These are phyloP conservation scores for Tylochromis polylepis DNA, from an alignment of 2,113 vertebrate species.

Conservation along the genomic window DNA sequence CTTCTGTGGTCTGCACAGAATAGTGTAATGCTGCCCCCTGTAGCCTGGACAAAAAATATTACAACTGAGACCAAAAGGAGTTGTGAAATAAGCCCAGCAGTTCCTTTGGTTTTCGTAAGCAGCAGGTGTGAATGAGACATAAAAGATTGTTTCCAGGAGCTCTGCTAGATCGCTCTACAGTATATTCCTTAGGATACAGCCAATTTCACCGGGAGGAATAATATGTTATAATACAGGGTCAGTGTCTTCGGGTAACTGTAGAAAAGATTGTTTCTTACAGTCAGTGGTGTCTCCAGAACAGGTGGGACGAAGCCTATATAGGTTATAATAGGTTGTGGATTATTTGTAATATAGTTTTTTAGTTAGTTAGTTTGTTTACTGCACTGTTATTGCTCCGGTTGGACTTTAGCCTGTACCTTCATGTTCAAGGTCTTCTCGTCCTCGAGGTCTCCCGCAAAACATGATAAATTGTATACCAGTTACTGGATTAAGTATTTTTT, in stretches of 20 bases:
- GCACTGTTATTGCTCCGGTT: background rate
- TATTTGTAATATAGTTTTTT: rapidly evolving
- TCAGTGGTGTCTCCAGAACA: background rate
- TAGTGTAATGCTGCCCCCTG: background rate
- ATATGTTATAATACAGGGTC: background rate
- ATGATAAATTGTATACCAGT: background rate
- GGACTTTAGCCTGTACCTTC: background rate
- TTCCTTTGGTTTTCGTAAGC: background rate
- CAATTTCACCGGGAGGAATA: background rate
- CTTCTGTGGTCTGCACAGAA: background rate
- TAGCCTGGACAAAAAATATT: background rate
- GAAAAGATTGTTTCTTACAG: background rate
- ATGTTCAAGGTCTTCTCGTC: background rate
- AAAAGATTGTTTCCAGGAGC: background rate
- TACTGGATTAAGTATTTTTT: background rate
- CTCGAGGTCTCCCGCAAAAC: background rate
- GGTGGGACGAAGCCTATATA: background rate
- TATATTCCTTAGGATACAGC: background rate
- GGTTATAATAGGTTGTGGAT: background rate
- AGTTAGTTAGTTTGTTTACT: background rate
- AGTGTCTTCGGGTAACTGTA: background rate
- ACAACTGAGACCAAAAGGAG: background rate
- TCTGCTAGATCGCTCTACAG: background rate
- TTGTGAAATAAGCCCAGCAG: background rate
- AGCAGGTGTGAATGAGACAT: background rate